Percentiles rank a stretch among this genome's conserved stretches.
phyloP scores from a whole-genome alignment of 92 coral and sea anemone species.

The Meandrina meandrites region DNA sequence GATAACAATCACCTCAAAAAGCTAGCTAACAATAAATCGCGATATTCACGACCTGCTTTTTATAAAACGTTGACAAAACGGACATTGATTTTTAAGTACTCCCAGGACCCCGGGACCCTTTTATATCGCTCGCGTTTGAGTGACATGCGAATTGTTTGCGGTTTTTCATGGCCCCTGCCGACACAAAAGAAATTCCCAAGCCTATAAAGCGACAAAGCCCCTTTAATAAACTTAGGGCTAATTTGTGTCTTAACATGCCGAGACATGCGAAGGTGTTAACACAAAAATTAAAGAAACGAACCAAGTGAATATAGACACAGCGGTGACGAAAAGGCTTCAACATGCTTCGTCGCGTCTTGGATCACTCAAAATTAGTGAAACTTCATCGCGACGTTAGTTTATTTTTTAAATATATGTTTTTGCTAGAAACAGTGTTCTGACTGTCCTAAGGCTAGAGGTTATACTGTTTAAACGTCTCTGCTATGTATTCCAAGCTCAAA shows the following conservation, averaged over 20 bases:
- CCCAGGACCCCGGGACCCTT: not conserved
- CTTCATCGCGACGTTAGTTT: not conserved
- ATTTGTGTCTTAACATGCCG: conserved; percentile 11
- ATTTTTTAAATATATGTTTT: too few relatives aligned
- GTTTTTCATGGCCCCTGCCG: conserved; percentile 23
- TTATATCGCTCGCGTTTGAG: conserved; percentile 27
- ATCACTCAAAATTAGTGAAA: not conserved
- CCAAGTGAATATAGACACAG: not conserved
- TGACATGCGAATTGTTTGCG: conserved; percentile 36
- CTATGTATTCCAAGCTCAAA: too few relatives aligned
- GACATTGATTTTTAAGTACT: not conserved
- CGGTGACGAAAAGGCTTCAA: not conserved
- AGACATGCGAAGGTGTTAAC: conserved; percentile 24
- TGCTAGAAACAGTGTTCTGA: not conserved
- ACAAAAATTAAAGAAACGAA: not conserved
- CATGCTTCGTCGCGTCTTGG: not conserved
- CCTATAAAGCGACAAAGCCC: conserved; percentile 17
- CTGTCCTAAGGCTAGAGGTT: not conserved
- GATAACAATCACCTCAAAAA: not conserved
- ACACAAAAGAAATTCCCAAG: conserved; percentile 27
- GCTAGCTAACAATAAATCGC: conserved; percentile 4
- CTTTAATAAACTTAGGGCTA: conserved; percentile 6
- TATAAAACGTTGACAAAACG: conserved; percentile 11
- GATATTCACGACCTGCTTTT: not conserved
- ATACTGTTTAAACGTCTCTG: not conserved